A percentile compares a stretch with the other conserved stretches of the same genome.
Conservation (phyloP, 2,113 vertebrate genomes). For the Morone chrysops region DNA sequence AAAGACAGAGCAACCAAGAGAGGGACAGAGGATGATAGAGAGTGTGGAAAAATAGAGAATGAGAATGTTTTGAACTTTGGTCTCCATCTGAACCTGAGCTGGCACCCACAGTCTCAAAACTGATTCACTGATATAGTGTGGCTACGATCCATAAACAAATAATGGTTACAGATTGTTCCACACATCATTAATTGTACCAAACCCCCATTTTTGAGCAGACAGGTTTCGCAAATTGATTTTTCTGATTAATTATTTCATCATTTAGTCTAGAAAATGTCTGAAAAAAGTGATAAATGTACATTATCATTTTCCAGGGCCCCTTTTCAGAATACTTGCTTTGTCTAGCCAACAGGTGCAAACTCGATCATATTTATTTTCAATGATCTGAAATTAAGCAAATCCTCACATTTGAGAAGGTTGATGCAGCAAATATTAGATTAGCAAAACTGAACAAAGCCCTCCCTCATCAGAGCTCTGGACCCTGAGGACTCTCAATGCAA, state of each 20-base stretch:
- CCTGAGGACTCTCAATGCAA: slow-evolving; percentile 9
- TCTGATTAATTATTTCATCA: background rate
- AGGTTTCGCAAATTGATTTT: background rate
- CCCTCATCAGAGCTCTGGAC: slow-evolving; percentile 11
- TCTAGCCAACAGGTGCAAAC: background rate
- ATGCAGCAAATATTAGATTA: background rate
- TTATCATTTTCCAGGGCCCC: background rate
- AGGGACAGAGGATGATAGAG: slow-evolving; percentile 14
- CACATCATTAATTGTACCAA: slow-evolving; percentile 4
- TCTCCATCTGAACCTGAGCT: background rate
- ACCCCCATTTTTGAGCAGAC: background rate
- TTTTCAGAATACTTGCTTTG: background rate
- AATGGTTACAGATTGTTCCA: background rate
- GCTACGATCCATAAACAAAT: background rate
- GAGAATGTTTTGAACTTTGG: slow-evolving; percentile 7
- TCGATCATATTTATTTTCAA: background rate
- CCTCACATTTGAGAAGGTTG: background rate
- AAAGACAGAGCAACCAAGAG: slow-evolving; percentile 12
- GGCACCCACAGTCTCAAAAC: background rate
- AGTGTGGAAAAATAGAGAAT: slow-evolving; percentile 2
- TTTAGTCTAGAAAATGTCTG: background rate
- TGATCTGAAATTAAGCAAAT: background rate
- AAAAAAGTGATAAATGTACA: background rate
- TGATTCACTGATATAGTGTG: background rate
- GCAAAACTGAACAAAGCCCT: background rate